phyloP scores from a whole-genome alignment of 2,888 invertebrate species.

The Luperina nickerlii region DNA sequence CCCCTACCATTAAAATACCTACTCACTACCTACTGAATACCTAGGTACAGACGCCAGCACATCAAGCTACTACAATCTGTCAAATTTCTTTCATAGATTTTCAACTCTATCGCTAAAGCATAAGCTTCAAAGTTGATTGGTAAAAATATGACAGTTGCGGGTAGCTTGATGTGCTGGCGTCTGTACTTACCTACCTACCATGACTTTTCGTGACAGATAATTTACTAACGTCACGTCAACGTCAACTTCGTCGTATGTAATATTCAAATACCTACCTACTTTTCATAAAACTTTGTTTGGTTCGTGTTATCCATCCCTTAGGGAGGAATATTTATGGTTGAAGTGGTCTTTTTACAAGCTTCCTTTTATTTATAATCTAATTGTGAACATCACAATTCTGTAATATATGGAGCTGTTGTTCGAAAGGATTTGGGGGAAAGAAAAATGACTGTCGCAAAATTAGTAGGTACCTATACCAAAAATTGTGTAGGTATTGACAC shows the following conservation, averaged over 20 bases:
- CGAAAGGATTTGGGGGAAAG: not conserved
- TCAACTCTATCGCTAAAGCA: too few species aligned
- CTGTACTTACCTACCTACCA: not conserved
- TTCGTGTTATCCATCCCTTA: slow-evolving; percentile 26
- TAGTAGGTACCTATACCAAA: not conserved
- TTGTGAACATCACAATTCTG: slow-evolving; percentile 7
- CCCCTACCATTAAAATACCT: not conserved
- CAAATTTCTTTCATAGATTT: too few species aligned
- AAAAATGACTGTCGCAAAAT: not conserved
- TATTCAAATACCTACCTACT: slow-evolving; percentile 27
- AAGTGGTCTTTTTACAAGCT: slow-evolving; percentile 19
- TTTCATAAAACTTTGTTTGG: slow-evolving; percentile 37
- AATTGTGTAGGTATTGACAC: too few species aligned
- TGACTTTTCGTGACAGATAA: slow-evolving; percentile 34
- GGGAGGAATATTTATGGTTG: slow-evolving; percentile 39
- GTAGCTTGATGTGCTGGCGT: too few species aligned
- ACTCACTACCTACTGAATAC: not conserved
- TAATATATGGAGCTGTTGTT: not conserved
- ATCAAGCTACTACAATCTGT: too few species aligned
- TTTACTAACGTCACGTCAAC: slow-evolving; percentile 15
- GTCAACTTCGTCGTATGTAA: slow-evolving; percentile 28
- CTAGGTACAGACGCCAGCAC: not conserved
- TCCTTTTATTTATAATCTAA: slow-evolving; percentile 21
- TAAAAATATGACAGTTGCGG: too few species aligned
- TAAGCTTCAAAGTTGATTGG: too few species aligned